Base-by-base conservation (phyloP, 2,113 vertebrate genomes). In the Nothoprocta pentlandii region DNA sequence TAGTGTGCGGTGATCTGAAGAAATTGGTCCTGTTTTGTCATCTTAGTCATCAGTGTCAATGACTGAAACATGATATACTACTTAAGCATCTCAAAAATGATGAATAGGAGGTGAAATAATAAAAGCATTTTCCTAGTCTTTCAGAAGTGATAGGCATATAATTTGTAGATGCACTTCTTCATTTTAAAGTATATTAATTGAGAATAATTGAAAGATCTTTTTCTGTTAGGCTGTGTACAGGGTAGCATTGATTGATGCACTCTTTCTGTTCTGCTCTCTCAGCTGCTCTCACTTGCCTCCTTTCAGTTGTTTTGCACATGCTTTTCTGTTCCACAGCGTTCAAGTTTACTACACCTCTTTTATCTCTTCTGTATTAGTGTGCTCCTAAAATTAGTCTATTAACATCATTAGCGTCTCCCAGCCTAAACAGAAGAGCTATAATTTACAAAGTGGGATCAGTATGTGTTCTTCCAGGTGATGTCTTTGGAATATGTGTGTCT, bases 111-210 rank as follows among this genome's bases (percentile, higher is more conserved):
- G 25, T 25, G 28, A 61, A 89, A 39, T 14, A 39, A 54, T 13
- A 66, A 42, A 28, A 30, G 4, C 10, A 12, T 66, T 67, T 73
- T 67, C 7, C 17, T 39, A 21, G 6, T 80, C 17, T 59, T 85
- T 91, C 25, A 53, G 8, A 46, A 39, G 34, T 61, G 15, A 10
- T 0, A 0, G 61, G 12, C 11, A 4, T 39, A 49, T 70, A 41
- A 22, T 39, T 34, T 2, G 20, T 67, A 28, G 14, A 12, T n/a
- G 26, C 6, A 6, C 44, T 83, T 6, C 41, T 49, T 64, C 58
- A 6, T 22, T 80, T 32, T 68, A 7, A 73, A 73, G 26, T 28
- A 7, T 46, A 5, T n/a, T 53, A 74, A 67, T 12, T 22, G 7
- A 67, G 22, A 53, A 39, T 25, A 67, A 26, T 53, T 80, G 32